Conservation (phyloP, 2,888 invertebrate genomes). For the Trissoscelio sp. region DNA sequence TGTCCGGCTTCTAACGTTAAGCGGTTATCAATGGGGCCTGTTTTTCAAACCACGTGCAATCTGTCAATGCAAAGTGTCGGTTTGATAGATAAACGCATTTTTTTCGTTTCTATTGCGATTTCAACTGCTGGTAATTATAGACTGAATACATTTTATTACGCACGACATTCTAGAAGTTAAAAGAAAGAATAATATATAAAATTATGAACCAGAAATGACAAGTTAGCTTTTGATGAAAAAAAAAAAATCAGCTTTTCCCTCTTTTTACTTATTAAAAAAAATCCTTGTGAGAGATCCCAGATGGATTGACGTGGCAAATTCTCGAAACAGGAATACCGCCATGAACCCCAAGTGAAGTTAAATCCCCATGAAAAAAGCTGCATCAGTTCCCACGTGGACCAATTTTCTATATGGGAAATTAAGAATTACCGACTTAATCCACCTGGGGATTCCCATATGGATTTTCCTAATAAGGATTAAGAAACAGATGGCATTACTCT, state of each 20-base stretch:
- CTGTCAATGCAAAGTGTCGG: constrained; percentile 19
- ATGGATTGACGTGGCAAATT: constrained; percentile 56
- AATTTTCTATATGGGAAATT: constrained; percentile 64
- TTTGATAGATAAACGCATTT: constrained; percentile 7
- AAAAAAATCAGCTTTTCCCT: neutral
- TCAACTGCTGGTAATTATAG: constrained; percentile 15
- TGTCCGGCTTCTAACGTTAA: no score
- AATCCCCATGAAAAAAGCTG: constrained; percentile 66
- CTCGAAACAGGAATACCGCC: constrained; percentile 53
- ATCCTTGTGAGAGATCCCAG: constrained; percentile 64
- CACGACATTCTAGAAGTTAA: no score
- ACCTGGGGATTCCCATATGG: constrained; percentile 59
- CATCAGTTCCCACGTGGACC: constrained; percentile 60
- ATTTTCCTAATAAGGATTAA: constrained; percentile 58
- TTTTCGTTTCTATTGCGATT: neutral
- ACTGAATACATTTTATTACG: constrained; percentile 23
- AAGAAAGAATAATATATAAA: no score
- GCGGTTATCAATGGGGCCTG: neutral
- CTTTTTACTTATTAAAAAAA: constrained; percentile 23
- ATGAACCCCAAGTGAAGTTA: constrained; percentile 31
- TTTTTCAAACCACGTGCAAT: constrained; percentile 24
- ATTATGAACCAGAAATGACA: no score
- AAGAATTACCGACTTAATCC: constrained; percentile 58
- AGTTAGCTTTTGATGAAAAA: neutral
- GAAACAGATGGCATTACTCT: constrained; percentile 50